Conservation (phyloP, 2,797 vertebrate species). For the Urosaurus nigricauda region DNA sequence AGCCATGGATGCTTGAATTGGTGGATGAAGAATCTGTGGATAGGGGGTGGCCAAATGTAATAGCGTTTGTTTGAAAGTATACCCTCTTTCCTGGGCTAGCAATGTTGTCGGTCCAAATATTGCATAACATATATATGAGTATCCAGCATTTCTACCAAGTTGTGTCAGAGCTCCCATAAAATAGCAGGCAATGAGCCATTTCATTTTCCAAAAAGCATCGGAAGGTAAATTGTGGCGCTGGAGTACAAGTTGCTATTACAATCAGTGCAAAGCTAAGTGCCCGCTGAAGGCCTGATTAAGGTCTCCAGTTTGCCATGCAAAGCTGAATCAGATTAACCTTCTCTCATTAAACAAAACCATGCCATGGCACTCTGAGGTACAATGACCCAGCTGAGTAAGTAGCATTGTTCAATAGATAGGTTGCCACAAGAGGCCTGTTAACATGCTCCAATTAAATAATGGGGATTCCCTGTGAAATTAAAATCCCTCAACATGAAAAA, state of each 20-base stretch:
- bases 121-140: not conserved
- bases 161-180: constrained; percentile 12
- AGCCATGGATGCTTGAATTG: no score
- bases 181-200: not conserved
- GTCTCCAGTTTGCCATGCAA: constrained; percentile 14
- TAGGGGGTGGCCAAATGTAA: no score
- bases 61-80: no score
- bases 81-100: no score
- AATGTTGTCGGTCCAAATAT: not conserved
- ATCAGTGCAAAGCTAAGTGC: not conserved
- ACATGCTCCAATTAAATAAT: not conserved
- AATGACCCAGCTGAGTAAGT: not conserved
- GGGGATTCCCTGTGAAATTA: not conserved
- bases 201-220: not conserved
- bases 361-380: not conserved
- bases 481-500: not conserved
- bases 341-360: constrained; percentile 23
- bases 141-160: not conserved
- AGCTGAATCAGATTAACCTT: constrained; percentile 31
- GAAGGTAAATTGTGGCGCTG: not conserved
- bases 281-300: not conserved
- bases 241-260: not conserved
- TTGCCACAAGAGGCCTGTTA: not conserved
- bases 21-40: no score
- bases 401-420: not conserved